Base-by-base conservation (phyloP, 92 coral and sea anemone genomes). In the Epizoanthus illoricatus region DNA sequence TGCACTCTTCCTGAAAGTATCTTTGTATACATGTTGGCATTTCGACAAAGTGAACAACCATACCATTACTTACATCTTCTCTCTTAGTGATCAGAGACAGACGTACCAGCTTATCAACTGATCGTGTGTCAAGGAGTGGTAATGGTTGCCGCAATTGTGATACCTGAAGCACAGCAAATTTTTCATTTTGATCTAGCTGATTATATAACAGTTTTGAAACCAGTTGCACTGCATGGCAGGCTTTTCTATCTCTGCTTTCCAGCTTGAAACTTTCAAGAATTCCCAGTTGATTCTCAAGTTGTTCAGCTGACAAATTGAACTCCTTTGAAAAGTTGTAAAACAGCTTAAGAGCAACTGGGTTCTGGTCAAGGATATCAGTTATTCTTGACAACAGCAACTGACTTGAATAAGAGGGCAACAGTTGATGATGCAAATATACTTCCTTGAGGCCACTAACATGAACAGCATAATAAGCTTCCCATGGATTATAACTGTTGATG, bases 111-210 rank as follows among this genome's bases (percentile, higher is more conserved):
- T 45, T 62, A 78, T 71, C 41, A 72, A 65, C 18, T 7, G 79
- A 16, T 23, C 24, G 54, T 58, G 86, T 66, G 41, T 57, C 15
- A 4, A 70, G 43, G 21, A 90, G 0, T 9, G 98, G 98, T 36
- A 95, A 86, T 3, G 92, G 87, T 45, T 84, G 87, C 18, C 93
- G 98, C 45, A 95, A 84, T 65, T 85, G 72, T 56, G 92, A 81
- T 65, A 95, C 85, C 74, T 91, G 91, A 40, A 65, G n/a, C 33
- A 91, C 69, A 8, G 81, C 80, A 49, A 20, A 6, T 9, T 61
- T 61, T 18, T 78, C 71, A 45, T 23, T 63, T 21, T 41, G 82
- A 78, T 78, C 82, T 63, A 87, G 66, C 75, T 42, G 63, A 41
- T 39, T 20, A 49, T 79, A 76, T 43, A 69, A 5, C 61, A 87